These are phyloP conservation scores for Chloroclysta siterata DNA, from an alignment of 2,888 invertebrate species.

Conservation along the genomic window DNA sequence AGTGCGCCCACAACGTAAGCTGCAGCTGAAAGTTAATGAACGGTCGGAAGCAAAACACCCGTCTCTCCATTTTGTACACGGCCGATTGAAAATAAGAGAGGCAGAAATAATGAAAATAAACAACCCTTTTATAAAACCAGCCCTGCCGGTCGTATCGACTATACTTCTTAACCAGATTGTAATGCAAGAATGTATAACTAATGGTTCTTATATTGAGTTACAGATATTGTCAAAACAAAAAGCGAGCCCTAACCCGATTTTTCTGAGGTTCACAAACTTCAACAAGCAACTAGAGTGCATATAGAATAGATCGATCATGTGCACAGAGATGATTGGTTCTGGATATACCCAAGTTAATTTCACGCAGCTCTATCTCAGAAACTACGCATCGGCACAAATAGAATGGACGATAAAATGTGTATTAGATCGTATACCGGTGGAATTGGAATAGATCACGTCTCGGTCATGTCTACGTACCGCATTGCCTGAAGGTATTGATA, in stretches of 20 bases:
- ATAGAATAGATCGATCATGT: slow-evolving; percentile 2
- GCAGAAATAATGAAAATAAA: slow-evolving; percentile 35
- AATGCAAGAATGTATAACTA: slow-evolving; percentile 16
- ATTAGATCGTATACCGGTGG: slow-evolving; percentile 61
- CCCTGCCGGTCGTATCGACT: slow-evolving; percentile 16
- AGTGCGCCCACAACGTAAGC: slow-evolving; percentile 56
- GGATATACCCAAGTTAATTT: slow-evolving; percentile 19
- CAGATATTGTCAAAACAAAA: not conserved
- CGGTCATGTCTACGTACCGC: slow-evolving; percentile 60
- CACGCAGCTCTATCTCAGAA: slow-evolving; percentile 14
- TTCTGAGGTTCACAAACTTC: slow-evolving; percentile 4
- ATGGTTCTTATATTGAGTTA: slow-evolving; percentile 9
- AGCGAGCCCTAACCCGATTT: not conserved
- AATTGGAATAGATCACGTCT: slow-evolving; percentile 57
- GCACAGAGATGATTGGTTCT: slow-evolving; percentile 13
- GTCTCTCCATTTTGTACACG: slow-evolving; percentile 54
- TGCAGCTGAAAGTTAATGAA: slow-evolving; percentile 73
- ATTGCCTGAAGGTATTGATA: slow-evolving; percentile 53
- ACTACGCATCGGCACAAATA: slow-evolving; percentile 14
- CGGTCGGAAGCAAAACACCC: slow-evolving; percentile 56
- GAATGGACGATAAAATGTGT: slow-evolving; percentile 27
- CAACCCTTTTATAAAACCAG: slow-evolving; percentile 21
- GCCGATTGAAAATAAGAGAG: slow-evolving; percentile 51
- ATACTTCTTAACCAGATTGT: slow-evolving; percentile 9
- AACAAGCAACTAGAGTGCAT: slow-evolving; percentile 12